Percentiles rank a stretch among this genome's conserved stretches.
phyloP scores from a whole-genome alignment of 23 tunicate genomes.

The Trididemnum clinides region DNA sequence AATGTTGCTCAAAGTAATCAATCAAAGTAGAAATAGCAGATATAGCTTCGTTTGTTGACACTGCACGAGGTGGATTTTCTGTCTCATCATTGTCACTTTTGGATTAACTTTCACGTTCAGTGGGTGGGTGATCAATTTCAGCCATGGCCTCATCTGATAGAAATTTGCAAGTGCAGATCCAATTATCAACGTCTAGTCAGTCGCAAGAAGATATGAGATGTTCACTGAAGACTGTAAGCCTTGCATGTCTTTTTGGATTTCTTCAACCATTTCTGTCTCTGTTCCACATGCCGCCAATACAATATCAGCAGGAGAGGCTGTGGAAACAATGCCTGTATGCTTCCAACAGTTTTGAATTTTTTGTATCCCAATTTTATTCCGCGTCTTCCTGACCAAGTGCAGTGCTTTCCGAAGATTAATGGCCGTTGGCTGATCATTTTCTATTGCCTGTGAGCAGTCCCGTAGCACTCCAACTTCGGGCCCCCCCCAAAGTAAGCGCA shows the following conservation, averaged over 20 bases:
- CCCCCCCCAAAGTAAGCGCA: no score
- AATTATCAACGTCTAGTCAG: slow-evolving; percentile 2
- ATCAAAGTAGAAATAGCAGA: slow-evolving; percentile 21
- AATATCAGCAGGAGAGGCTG: slow-evolving; percentile 17
- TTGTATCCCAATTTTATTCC: slow-evolving; percentile 6
- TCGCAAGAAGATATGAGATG: slow-evolving; percentile 10
- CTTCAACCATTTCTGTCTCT: no score
- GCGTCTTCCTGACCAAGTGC: slow-evolving; percentile 14
- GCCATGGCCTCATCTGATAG: slow-evolving; percentile 15
- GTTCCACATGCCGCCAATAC: slow-evolving; percentile 18
- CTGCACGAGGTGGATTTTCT: slow-evolving; percentile 18
- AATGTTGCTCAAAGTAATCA: slow-evolving; percentile 21
- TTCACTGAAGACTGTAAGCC: slow-evolving; percentile 18
- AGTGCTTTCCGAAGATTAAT: slow-evolving; percentile 19
- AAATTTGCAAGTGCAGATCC: slow-evolving; percentile 2
- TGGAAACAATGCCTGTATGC: slow-evolving; percentile 12
- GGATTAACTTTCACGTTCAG: background rate
- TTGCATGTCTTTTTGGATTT: background rate
- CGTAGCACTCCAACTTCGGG: no score
- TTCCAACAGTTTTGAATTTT: slow-evolving; percentile 9
- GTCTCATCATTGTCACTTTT: slow-evolving; percentile 15
- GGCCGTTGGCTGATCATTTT: slow-evolving; percentile 16
- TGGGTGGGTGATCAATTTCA: slow-evolving; percentile 4
- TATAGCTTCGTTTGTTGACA: slow-evolving; percentile 11
- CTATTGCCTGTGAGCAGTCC: no score